Conservation (phyloP, 2,888 invertebrate species). For the Eurytoma californica region DNA sequence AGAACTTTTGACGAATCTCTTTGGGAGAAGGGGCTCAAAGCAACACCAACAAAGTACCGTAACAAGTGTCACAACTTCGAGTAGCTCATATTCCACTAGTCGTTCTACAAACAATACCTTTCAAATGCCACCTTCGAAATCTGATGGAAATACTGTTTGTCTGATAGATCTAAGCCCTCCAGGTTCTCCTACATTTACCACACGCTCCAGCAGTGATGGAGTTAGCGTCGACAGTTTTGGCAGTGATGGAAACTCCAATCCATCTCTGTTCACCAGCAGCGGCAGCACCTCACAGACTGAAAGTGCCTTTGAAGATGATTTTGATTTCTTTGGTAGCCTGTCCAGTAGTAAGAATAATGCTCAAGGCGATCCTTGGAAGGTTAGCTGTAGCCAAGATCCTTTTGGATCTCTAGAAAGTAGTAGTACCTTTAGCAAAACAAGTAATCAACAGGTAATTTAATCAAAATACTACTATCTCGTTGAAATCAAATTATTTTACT, state of each 20-base stretch:
- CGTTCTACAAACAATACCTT: slow-evolving; percentile 53
- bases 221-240: slow-evolving; percentile 86
- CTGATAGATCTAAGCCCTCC: slow-evolving; percentile 86
- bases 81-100: slow-evolving; percentile 50
- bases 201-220: slow-evolving; percentile 85
- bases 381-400: slow-evolving; percentile 75
- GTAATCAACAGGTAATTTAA: slow-evolving; percentile 44
- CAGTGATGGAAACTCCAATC: slow-evolving; percentile 82
- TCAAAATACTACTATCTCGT: neutral
- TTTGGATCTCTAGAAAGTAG: slow-evolving; percentile 75
- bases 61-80: slow-evolving; percentile 30
- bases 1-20: slow-evolving; percentile 69
- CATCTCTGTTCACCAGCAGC: slow-evolving; percentile 77
- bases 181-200: slow-evolving; percentile 85
- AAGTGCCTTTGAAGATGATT: slow-evolving; percentile 90
- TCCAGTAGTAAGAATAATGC: slow-evolving; percentile 76
- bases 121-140: slow-evolving; percentile 57
- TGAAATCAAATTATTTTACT: too few species aligned
- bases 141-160: slow-evolving; percentile 72
- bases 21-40: slow-evolving; percentile 62
- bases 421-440: slow-evolving; percentile 20
- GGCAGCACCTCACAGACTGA: slow-evolving; percentile 84
- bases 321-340: slow-evolving; percentile 80
- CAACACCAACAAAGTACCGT: slow-evolving; percentile 52
- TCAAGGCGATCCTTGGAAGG: slow-evolving; percentile 76